Base-by-base conservation (phyloP, 2,797 vertebrate species). In the Cryptoblepharus egeriae region DNA sequence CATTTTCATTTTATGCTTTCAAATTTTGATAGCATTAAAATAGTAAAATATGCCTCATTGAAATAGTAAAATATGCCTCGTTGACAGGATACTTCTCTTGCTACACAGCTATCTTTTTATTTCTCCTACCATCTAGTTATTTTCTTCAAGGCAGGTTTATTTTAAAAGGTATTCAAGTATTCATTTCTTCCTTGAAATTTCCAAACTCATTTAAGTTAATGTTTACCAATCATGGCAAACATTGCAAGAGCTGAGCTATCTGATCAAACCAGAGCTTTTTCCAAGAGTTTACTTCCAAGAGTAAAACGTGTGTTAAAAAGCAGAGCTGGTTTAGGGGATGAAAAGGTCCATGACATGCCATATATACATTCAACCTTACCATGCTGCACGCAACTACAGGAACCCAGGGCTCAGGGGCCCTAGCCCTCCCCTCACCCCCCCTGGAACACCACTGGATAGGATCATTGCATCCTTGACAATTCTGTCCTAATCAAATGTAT, bases 241-340 rank as follows among this genome's bases (percentile, higher is more conserved):
- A 18, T 55, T 73, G 71, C n/a, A 73, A 73, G 18, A 73, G 30
- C 42, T 73, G n/a, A 30, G 15, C 15, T 52, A 8, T 32, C 12
- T 63, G 28, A 63, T 63, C 57, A 39, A 30, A 70, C 79, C 65
- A 63, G 84, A 57, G 30, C 52, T 74, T 32, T 37, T 74, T 49
- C 26, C 49, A 63, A 63, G n/a, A 42, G 39, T 42, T 42, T 42
- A 42, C 4, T 42, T 42, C 39, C 39, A 42, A 42, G 9, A 42
- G 39, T 42, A 4, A 4, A 42, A 42, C 4, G 9, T 42, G 39
- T 4, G n/a, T n/a, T 10, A 13, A 26, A 10, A 61, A n/a, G 11
- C 28, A 63, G 28, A 63, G 13, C 60, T n/a, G 13, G 60, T 12
- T 24, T 63, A n/a, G 28, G n/a, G n/a, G n/a, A 63, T 12, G 60